A percentile compares a stretch with the other conserved stretches of the same genome.
phyloP scores from a whole-genome alignment of 2,113 vertebrate genomes.

The Peromyscus leucopus region DNA sequence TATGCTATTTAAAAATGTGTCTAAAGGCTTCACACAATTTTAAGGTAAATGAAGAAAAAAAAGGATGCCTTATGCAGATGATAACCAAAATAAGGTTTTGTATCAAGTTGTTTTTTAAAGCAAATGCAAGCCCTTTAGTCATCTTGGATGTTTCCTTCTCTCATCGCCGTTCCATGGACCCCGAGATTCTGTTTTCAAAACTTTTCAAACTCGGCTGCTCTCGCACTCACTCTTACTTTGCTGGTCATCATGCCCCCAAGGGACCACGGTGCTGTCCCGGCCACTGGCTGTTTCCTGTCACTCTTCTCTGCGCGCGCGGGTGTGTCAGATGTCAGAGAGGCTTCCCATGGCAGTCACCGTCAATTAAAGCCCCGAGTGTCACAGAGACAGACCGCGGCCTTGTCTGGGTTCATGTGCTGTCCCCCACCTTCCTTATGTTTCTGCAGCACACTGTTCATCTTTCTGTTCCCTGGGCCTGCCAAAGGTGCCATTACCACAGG shows the following conservation, averaged over 20 bases:
- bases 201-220: neutral
- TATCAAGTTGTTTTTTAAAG: conserved; percentile 36
- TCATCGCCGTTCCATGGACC: neutral
- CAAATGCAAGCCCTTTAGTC: neutral
- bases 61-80: neutral
- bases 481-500: neutral
- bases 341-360: neutral
- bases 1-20: conserved; percentile 51
- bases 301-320: neutral
- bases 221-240: neutral
- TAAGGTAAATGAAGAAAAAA: conserved; percentile 29
- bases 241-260: neutral
- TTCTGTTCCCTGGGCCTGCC: neutral
- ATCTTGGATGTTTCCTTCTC: conserved; percentile 6
- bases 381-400: neutral
- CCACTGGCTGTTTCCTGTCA: conserved; percentile 26
- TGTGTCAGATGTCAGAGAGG: neutral
- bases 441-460: neutral
- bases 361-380: neutral
- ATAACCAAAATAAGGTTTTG: conserved; percentile 42
- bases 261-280: neutral
- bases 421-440: neutral
- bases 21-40: conserved; percentile 56
- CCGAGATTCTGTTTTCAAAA: neutral
- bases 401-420: conserved; percentile 10